Evolutionary conservation across 2,888 invertebrate species (phyloP).

Genomic region (Synergus umbraculus): DNA sequence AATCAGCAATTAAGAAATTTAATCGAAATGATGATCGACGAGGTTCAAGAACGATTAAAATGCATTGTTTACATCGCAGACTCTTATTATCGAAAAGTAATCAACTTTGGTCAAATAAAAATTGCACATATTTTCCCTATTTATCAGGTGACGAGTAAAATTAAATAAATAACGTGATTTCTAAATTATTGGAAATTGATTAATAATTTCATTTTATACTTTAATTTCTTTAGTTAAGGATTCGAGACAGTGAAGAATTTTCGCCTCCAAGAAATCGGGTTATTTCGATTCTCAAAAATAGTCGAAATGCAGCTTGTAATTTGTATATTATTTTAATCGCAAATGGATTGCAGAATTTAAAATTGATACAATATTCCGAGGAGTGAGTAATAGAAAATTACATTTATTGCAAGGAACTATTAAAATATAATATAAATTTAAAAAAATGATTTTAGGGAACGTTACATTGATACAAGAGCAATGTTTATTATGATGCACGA

Average conservation of each 20-base stretch:
- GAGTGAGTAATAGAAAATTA: constrained; percentile 75
- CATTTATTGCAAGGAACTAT: background rate
- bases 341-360: constrained; percentile 84
- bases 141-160: constrained; percentile 59
- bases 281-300: constrained; percentile 58
- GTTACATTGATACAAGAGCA: constrained; percentile 85
- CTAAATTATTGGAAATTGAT: background rate
- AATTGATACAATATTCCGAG: constrained; percentile 85
- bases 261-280: constrained; percentile 60
- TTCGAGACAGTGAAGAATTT: constrained; percentile 69
- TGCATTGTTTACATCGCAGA: constrained; percentile 72
- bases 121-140: constrained; percentile 54
- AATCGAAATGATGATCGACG: constrained; percentile 62
- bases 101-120: constrained; percentile 56
- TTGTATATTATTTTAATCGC: constrained; percentile 85
- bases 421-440: background rate
- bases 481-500: constrained; percentile 86
- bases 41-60: constrained; percentile 61
- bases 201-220: background rate
- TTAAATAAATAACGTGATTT: constrained; percentile 22
- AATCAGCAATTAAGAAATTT: constrained; percentile 59
- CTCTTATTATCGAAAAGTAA: constrained; percentile 62
- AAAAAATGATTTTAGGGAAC: constrained; percentile 78
- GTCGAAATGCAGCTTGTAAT: constrained; percentile 83
- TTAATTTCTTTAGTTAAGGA: constrained; percentile 59